Base-by-base conservation (phyloP, 2,113 vertebrate species). In the Platichthys flesus region DNA sequence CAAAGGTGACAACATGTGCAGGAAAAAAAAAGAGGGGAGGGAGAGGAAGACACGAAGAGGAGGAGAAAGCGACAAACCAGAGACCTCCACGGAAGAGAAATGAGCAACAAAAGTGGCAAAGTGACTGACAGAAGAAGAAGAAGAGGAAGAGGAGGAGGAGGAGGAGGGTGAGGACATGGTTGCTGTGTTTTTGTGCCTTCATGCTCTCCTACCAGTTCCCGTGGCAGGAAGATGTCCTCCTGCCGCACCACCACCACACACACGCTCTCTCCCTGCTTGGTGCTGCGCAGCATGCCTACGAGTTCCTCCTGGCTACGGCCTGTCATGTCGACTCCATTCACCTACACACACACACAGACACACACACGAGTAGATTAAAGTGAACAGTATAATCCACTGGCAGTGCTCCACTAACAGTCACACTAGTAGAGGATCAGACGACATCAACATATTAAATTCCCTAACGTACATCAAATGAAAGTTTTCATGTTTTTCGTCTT, bases 221-320 rank as follows among this genome's bases (percentile, higher is more conserved):
- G 94, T 23, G 97, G 97, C 54, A 97, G 90, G 90, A 98, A 97
- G 74, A 89, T 69, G 74, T 97, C 97, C 59, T 99, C 97, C 64
- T 96, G 97, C 45, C 98, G 96, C 9, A 94, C 94, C 37, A 99
- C 94, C 54, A 96, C 67, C 67, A 99, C 81, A 1, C 74, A 93
- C 12, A 97, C 97, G 0, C 85, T 93, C 78, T 99, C 97, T 1
- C 98, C 98, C 88, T 97, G 97, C 82, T 94, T 97, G 62, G 98
- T 99, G 90, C 97, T 96, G 73, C 98, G 96, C 90, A 99, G 91
- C 95, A 97, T 96, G 86, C 94, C 96, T 24, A 99, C 98, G 0
- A 99, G 95, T 54, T 99, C 97, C 76, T 99, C 98, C 88, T 99
- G 98, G 18, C 94, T 97, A 28, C 92, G 93, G 52, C 96, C 95